Evolutionary conservation across 1,140 invertebrate genomes (phyloP), one percentile per base, ranked within the genome.

Genomic region (Leptopilina clavipes): DNA sequence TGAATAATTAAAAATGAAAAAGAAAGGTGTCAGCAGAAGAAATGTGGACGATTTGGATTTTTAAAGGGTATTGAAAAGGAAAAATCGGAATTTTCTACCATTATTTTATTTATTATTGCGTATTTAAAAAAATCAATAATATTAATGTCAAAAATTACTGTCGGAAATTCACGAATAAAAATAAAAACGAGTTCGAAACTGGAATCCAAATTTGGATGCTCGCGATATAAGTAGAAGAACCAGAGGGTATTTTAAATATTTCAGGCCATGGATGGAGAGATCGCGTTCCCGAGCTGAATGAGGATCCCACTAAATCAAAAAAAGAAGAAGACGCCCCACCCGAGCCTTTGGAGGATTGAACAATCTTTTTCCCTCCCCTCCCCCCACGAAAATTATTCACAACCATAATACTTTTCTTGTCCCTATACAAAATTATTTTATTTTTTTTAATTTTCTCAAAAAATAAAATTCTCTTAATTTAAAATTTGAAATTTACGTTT

Each of bases 231-330:
- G 75, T 79, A 84, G 74, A 76, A 82, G 80, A 84, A 81, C 80
- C 83, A 87, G 84, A 82, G 85, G 84, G 80, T 86, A 65, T 86
- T 89, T 84, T 87, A 80, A 89, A 90, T 85, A 83, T 91, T 91
- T 90, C 90, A 91, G 90, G 89, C 89, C 86, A 86, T 78, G 86
- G 90, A 81, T 90, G 90, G 90, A 89, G 90, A 82, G 83, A 88
- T 81, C 88, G 88, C 82, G 88, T 91, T 80, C 90, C 90, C 76
- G 90, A 91, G 86, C 88, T 91, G 81, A 89, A 90, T 82, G 80
- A 90, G 84, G 87, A 87, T 37, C 86, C 89, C 70, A 85, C 82
- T 78, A 88, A 87, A 85, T 76, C 79, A 76, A 86, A 85, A 86
- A 85, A 83, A 78, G 81, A 80, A 82, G 84, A 85, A 71, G 83